Evolutionary conservation across 2,888 invertebrate genomes (phyloP), one percentile per base, ranked within the genome.

Genomic region (Nysson spinosus): DNA sequence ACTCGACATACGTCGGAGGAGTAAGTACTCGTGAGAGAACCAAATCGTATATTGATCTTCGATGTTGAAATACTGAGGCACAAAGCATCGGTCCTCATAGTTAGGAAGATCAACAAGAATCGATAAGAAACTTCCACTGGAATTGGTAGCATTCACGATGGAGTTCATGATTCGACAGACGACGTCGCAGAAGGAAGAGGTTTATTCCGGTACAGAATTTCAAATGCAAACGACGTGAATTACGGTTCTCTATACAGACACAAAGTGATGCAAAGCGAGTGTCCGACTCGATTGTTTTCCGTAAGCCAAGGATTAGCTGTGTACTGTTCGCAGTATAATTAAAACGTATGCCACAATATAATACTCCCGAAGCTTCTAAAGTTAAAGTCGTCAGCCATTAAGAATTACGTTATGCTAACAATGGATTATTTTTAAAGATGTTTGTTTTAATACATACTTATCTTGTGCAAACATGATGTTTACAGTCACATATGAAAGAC

Each of bases 221-320:
- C 69, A 37, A 58, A 64, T 69, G 64, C 60, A 54, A 70, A 66
- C 44, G 55, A 60, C 28, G 42, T 42, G 55, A 60, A 55, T 66
- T 52, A 43, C 55, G 40, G 32, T 14, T 4, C n/a, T 40, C 37
- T 22, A 35, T 57, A 28, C 65, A 35, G 24, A 16, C 26, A 54
- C 46, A 58, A 65, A 58, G 60, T 39, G 65, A 46, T 50, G 22
- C 14, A 40, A 39, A 47, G 46, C 51, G 51, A 26, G 61, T 40
- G 39, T 30, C 16, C 34, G 47, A n/a, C 32, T 14, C 49, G 66
- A 67, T 67, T 67, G 66, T 65, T 54, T 54, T 43, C 30, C 12
- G 35, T 43, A 46, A 65, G 58, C 42, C 54, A 24, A 39, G 58
- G 57, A 65, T 57, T 37, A 42, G 26, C 46, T 24, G 26, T 12